Conservation (phyloP, 2,888 invertebrate species). For the Ephialtes manifestator region DNA sequence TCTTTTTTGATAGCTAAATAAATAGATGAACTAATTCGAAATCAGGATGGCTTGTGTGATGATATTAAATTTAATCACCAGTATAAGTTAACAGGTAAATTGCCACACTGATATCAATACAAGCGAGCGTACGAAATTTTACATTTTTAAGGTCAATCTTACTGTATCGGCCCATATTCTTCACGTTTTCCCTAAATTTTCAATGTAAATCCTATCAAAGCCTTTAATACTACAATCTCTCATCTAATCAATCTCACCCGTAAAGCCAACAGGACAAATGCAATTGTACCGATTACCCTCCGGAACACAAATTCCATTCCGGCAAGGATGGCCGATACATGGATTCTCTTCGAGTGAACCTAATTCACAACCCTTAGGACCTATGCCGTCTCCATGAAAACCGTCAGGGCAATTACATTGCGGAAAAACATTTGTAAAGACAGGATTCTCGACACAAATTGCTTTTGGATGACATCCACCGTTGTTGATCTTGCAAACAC, state of each 20-base stretch:
- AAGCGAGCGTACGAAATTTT: too few species aligned
- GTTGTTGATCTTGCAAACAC: conserved; percentile 91
- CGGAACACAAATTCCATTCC: conserved; percentile 88
- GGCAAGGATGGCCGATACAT: conserved; percentile 84
- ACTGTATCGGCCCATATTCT: too few species aligned
- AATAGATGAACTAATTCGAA: too few species aligned
- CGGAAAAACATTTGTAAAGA: conserved; percentile 84
- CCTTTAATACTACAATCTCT: neutral
- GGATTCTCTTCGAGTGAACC: conserved; percentile 71
- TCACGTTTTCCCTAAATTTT: too few species aligned
- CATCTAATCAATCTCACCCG: conserved; percentile 85
- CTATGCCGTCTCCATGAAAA: conserved; percentile 93
- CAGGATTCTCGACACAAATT: conserved; percentile 90
- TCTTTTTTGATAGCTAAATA: too few species aligned
- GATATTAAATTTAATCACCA: too few species aligned
- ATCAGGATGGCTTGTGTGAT: too few species aligned
- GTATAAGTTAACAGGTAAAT: too few species aligned
- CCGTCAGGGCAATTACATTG: conserved; percentile 93
- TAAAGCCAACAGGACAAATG: conserved; percentile 88
- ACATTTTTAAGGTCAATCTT: too few species aligned
- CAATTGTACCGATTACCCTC: conserved; percentile 87
- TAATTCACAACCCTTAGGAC: conserved; percentile 91
- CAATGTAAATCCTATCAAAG: too few species aligned
- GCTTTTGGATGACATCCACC: conserved; percentile 96
- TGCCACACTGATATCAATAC: too few species aligned